phyloP scores from a whole-genome alignment of 2,888 invertebrate species.

The Parnassius mnemosyne region DNA sequence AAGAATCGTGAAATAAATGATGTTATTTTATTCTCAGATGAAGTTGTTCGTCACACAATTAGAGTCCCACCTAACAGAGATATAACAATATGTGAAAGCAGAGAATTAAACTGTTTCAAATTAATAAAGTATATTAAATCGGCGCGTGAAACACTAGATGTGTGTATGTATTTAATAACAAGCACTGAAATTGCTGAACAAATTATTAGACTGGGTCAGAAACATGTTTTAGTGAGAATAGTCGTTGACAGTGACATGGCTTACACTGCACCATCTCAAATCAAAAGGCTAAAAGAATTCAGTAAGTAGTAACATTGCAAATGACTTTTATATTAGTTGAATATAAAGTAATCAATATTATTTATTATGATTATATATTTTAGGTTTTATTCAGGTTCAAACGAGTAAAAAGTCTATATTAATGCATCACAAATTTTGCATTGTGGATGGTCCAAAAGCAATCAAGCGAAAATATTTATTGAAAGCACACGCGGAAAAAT shows the following conservation, averaged over 20 bases:
- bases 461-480: conserved; percentile 61
- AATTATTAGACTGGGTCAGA: conserved; percentile 70
- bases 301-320: conserved; percentile 51
- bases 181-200: conserved; percentile 72
- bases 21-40: conserved; percentile 73
- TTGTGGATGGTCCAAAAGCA: conserved; percentile 82
- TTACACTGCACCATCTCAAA: conserved; percentile 70
- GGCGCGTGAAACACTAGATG: conserved; percentile 71
- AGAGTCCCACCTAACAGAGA: conserved; percentile 63
- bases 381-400: conserved; percentile 75
- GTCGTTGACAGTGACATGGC: conserved; percentile 76
- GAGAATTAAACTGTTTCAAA: conserved; percentile 71
- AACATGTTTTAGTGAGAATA: conserved; percentile 70
- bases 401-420: conserved; percentile 75
- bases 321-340: neutral
- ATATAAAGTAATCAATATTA: neutral
- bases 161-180: conserved; percentile 76
- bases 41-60: conserved; percentile 59
- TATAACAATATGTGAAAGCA: conserved; percentile 64
- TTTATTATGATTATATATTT: conserved; percentile 4
- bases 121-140: conserved; percentile 72
- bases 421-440: conserved; percentile 91
- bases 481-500: conserved; percentile 65
- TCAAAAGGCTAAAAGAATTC: conserved; percentile 67
- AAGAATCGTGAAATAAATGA: conserved; percentile 73